Evolutionary conservation across 2,113 vertebrate species (phyloP).

Genomic region (Rallus limicola): DNA sequence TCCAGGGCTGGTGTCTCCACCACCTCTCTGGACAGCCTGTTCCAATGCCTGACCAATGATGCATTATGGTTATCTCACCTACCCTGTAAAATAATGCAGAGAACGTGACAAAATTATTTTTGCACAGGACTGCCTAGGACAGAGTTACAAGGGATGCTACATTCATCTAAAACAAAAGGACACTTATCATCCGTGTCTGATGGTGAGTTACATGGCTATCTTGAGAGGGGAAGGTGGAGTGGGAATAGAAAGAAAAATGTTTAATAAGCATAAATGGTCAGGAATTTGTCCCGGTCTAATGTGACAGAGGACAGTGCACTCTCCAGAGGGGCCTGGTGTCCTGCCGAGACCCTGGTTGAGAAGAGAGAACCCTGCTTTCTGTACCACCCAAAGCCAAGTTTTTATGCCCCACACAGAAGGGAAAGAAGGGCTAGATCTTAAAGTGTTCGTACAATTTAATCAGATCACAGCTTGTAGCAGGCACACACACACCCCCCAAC

Average conservation of each 20-base stretch:
- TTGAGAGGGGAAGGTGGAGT: too few species aligned
- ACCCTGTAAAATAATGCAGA: not conserved
- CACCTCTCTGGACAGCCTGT: too few species aligned
- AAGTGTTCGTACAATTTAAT: not conserved
- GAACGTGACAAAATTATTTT: not conserved
- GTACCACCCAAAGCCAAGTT: not conserved
- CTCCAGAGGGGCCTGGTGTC: not conserved
- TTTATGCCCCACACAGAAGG: not conserved
- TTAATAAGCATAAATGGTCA: not conserved
- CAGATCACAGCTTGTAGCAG: not conserved
- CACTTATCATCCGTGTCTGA: not conserved
- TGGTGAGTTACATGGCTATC: fast-evolving
- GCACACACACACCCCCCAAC: not conserved
- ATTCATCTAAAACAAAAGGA: not conserved
- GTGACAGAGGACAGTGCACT: not conserved
- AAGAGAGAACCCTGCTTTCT: not conserved
- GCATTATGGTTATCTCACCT: not conserved
- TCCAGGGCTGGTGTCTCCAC: too few species aligned
- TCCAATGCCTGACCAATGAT: not conserved
- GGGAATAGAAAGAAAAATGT: not conserved
- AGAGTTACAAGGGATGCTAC: not conserved
- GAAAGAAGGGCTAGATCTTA: not conserved
- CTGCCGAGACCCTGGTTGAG: not conserved
- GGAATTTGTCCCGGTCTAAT: not conserved
- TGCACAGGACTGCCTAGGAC: not conserved